Conservation (phyloP, 2,888 invertebrate genomes). For the Dynastes hyllus region DNA sequence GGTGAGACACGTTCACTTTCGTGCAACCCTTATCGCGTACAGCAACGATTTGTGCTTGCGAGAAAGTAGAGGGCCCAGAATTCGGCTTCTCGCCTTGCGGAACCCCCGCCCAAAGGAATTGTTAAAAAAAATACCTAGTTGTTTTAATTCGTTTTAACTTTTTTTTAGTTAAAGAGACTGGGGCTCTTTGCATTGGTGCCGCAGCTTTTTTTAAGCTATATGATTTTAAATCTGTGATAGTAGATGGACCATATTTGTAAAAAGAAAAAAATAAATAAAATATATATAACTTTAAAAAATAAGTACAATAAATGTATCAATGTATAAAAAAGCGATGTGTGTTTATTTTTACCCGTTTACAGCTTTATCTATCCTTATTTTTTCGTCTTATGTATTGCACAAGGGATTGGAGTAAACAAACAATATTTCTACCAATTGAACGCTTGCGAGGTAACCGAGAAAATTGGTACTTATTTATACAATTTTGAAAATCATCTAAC, state of each 20-base stretch:
- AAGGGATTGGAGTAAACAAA: too few species aligned
- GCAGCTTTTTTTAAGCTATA: conserved; percentile 59
- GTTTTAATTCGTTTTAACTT: conserved; percentile 43
- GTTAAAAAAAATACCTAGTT: conserved; percentile 55
- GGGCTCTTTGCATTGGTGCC: conserved; percentile 47
- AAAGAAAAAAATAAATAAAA: conserved; percentile 65
- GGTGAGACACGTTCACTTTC: not conserved
- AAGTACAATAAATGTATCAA: conserved; percentile 71
- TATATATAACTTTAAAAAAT: conserved; percentile 60
- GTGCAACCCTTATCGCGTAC: not conserved
- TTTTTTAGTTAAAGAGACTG: conserved; percentile 40
- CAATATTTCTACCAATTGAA: too few species aligned
- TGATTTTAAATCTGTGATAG: conserved; percentile 72
- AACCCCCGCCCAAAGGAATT: conserved; percentile 63
- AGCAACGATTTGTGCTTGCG: not conserved
- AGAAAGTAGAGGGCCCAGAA: not conserved
- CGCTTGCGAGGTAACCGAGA: too few species aligned
- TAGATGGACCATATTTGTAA: conserved; percentile 72
- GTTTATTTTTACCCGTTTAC: not conserved
- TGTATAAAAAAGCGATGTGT: conserved; percentile 44
- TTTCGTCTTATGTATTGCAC: too few species aligned
- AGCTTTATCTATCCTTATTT: not conserved
- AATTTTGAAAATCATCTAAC: too few species aligned
- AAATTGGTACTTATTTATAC: too few species aligned
- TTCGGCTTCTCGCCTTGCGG: not conserved